Conservation (phyloP, 2,113 vertebrate species). For the Gymnogyps californianus region DNA sequence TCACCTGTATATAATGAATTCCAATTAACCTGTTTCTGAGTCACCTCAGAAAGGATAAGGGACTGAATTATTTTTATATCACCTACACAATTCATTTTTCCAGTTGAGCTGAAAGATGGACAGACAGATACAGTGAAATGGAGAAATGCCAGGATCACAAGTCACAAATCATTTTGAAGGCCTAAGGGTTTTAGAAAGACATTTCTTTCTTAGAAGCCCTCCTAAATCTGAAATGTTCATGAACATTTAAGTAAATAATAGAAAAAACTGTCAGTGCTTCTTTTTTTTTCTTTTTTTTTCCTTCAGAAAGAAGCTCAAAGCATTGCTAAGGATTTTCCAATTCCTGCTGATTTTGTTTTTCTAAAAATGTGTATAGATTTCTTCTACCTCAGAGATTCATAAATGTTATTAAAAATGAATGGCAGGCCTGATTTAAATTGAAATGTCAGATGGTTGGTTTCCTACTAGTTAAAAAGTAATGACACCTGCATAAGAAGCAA, state of each 20-base stretch:
- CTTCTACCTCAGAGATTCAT: slow-evolving; percentile 67
- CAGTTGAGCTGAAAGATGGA: slow-evolving; percentile 13
- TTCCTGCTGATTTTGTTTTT: slow-evolving; percentile 75
- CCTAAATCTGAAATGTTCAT: slow-evolving; percentile 20
- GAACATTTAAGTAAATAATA: slow-evolving; percentile 20
- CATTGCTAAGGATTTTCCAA: slow-evolving; percentile 59
- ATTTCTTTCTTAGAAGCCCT: slow-evolving; percentile 9
- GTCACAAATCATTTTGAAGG: slow-evolving; percentile 54
- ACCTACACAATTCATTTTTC: slow-evolving; percentile 31
- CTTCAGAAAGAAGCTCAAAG: slow-evolving; percentile 52
- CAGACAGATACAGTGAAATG: neutral
- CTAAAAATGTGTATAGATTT: slow-evolving; percentile 68
- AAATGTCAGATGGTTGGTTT: slow-evolving; percentile 69
- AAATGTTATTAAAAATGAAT: slow-evolving; percentile 77
- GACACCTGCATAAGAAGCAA: slow-evolving; percentile 23
- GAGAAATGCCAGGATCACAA: slow-evolving; percentile 34
- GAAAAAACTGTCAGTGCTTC: neutral
- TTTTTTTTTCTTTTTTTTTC: slow-evolving; percentile 16
- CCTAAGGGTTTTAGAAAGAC: slow-evolving; percentile 44
- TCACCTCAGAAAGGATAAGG: neutral
- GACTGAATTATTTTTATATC: slow-evolving; percentile 13
- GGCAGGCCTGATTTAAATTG: slow-evolving; percentile 69
- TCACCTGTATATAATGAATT: neutral
- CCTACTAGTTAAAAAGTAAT: slow-evolving; percentile 53
- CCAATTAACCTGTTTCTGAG: neutral